Evolutionary conservation across 2,113 vertebrate genomes (phyloP).

Genomic region (Thunnus thynnus): DNA sequence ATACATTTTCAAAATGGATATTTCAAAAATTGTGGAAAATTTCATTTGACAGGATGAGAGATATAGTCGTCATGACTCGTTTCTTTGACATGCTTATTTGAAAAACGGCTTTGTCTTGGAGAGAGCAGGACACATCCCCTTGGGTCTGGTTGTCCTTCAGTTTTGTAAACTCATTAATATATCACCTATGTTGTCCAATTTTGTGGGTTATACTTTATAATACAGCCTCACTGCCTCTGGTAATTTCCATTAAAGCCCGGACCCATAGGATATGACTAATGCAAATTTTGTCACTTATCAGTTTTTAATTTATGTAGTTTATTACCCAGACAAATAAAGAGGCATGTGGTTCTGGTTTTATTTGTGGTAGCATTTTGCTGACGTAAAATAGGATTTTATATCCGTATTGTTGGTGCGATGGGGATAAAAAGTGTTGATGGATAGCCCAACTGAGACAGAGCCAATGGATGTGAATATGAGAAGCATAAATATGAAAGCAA

Average conservation of each 20-base stretch:
- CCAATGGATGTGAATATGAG: slow-evolving; percentile 97
- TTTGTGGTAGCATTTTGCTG: slow-evolving; percentile 93
- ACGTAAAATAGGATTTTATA: slow-evolving; percentile 96
- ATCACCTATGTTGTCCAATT: slow-evolving; percentile 66
- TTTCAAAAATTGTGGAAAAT: slow-evolving; percentile 41
- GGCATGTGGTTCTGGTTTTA: slow-evolving; percentile 93
- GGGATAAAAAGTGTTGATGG: slow-evolving; percentile 98
- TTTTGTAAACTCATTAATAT: slow-evolving; percentile 74
- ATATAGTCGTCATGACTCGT: slow-evolving; percentile 42
- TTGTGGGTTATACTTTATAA: slow-evolving; percentile 54
- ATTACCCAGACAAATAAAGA: slow-evolving; percentile 95
- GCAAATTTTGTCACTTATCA: slow-evolving; percentile 94
- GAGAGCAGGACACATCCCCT: slow-evolving; percentile 51
- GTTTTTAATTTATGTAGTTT: slow-evolving; percentile 95
- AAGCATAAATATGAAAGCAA: slow-evolving; percentile 98
- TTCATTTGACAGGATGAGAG: slow-evolving; percentile 54
- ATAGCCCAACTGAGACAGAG: slow-evolving; percentile 93
- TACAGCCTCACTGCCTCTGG: slow-evolving; percentile 54
- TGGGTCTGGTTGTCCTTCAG: slow-evolving; percentile 68
- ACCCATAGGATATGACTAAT: slow-evolving; percentile 84
- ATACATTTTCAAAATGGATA: slow-evolving; percentile 45
- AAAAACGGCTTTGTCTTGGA: slow-evolving; percentile 52
- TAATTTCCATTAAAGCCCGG: slow-evolving; percentile 68
- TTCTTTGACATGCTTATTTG: slow-evolving; percentile 55
- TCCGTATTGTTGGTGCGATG: slow-evolving; percentile 92